These are phyloP conservation scores for Aspiorhynchus laticeps DNA, from an alignment of 2,113 vertebrate species.

Conservation along the genomic window DNA sequence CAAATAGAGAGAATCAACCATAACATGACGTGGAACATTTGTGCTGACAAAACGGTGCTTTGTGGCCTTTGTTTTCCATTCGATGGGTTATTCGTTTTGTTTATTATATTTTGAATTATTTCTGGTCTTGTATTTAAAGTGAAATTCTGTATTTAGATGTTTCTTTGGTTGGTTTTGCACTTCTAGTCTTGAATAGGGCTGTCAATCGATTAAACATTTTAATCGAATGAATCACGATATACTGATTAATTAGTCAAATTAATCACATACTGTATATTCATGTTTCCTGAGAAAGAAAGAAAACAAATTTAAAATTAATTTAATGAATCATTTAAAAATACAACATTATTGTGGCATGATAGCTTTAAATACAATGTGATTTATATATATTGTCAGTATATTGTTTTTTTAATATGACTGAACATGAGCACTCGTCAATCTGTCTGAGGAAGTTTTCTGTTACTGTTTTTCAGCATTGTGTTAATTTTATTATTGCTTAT, in stretches of 20 bases:
- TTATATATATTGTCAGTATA: constrained; percentile 19
- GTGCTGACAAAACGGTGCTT: constrained; percentile 46
- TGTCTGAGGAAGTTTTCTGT: background rate
- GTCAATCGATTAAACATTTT: constrained; percentile 2
- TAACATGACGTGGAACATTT: constrained; percentile 51
- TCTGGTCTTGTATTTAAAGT: constrained; percentile 60
- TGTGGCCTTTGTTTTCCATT: constrained; percentile 50
- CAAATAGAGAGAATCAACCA: constrained; percentile 30
- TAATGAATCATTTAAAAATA: background rate
- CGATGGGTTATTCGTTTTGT: constrained; percentile 44
- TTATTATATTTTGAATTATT: constrained; percentile 54
- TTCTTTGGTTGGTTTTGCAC: constrained; percentile 42
- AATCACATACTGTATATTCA: background rate
- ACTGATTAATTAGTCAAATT: background rate
- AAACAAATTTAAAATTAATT: background rate
- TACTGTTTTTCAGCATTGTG: background rate
- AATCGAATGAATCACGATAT: background rate
- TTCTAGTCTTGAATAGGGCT: background rate
- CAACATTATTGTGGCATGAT: constrained; percentile 15
- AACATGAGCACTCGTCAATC: background rate
- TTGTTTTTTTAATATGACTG: constrained; percentile 3
- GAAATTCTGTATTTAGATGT: constrained; percentile 43
- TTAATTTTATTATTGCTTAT: constrained; percentile 30
- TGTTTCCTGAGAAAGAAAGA: background rate
- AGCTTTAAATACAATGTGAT: background rate